A percentile compares a stretch with the other conserved stretches of the same genome.
phyloP scores from a whole-genome alignment of 2,888 invertebrate species.

The Pyralis farinalis region DNA sequence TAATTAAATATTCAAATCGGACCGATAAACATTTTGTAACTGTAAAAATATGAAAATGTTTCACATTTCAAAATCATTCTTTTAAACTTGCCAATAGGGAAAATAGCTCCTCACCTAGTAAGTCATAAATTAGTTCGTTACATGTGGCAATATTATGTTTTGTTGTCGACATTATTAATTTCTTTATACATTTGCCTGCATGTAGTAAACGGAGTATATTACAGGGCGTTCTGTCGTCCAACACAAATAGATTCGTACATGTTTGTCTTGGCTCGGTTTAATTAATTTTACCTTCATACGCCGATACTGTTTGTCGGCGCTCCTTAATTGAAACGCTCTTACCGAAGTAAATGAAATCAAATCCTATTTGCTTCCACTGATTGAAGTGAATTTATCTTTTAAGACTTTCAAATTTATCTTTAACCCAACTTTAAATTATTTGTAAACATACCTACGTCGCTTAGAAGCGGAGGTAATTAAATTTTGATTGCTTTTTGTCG shows the following conservation, averaged over 20 bases:
- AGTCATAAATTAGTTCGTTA: too few species aligned
- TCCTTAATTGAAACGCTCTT: slow-evolving; percentile 79
- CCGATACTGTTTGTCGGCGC: slow-evolving; percentile 76
- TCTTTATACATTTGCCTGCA: background rate
- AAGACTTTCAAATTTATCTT: slow-evolving; percentile 75
- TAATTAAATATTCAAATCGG: too few species aligned
- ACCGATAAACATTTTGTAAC: too few species aligned
- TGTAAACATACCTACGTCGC: slow-evolving; percentile 32
- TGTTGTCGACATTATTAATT: background rate
- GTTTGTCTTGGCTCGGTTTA: slow-evolving; percentile 78
- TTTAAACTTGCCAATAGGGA: too few species aligned
- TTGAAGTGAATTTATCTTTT: slow-evolving; percentile 78
- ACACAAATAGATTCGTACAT: slow-evolving; percentile 73
- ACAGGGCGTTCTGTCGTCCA: slow-evolving; percentile 34
- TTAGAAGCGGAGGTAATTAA: slow-evolving; percentile 65
- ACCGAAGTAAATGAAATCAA: slow-evolving; percentile 75
- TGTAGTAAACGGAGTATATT: background rate
- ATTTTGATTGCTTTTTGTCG: slow-evolving; percentile 65
- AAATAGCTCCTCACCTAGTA: too few species aligned
- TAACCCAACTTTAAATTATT: slow-evolving; percentile 50
- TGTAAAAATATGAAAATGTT: too few species aligned
- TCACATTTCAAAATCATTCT: too few species aligned
- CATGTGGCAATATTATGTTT: too few species aligned
- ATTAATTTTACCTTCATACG: slow-evolving; percentile 81
- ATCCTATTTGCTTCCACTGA: slow-evolving; percentile 77